Percentiles rank a stretch among this genome's conserved stretches.
These are phyloP conservation scores for Spisula subtruncata DNA, from an alignment of 2,888 invertebrate species.

Conservation along the genomic window DNA sequence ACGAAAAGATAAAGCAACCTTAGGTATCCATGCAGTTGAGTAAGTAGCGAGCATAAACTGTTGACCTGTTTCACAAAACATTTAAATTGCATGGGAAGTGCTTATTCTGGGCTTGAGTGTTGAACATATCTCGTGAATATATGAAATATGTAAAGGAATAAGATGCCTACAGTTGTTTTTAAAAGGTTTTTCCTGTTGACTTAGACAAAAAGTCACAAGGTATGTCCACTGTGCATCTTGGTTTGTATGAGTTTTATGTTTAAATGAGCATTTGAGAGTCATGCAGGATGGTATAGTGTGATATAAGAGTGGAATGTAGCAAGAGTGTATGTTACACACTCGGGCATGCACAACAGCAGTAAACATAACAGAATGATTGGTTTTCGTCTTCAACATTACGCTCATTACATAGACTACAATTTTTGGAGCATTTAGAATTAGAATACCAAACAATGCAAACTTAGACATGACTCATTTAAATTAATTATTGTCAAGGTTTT, in stretches of 20 bases:
- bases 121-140: no score
- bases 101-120: no score
- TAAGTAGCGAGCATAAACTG: no score
- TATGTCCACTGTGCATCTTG: no score
- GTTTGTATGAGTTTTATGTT: not conserved
- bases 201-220: no score
- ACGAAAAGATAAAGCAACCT: no score
- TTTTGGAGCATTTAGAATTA: not conserved
- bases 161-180: no score
- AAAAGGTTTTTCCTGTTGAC: no score
- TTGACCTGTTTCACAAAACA: no score
- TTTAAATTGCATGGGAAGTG: no score
- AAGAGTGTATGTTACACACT: constrained; percentile 9
- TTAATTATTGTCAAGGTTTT: not conserved
- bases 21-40: no score
- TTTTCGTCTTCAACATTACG: constrained; percentile 55
- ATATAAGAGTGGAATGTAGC: constrained; percentile 9
- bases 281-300: constrained; percentile 2
- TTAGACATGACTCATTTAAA: not conserved
- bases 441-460: not conserved
- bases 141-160: no score
- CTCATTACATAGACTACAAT: constrained; percentile 13
- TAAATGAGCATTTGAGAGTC: constrained; percentile 11
- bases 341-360: constrained; percentile 41
- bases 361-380: constrained; percentile 57